Evolutionary conservation across 2,113 vertebrate species (phyloP).

Genomic region (Globicephala melas): DNA sequence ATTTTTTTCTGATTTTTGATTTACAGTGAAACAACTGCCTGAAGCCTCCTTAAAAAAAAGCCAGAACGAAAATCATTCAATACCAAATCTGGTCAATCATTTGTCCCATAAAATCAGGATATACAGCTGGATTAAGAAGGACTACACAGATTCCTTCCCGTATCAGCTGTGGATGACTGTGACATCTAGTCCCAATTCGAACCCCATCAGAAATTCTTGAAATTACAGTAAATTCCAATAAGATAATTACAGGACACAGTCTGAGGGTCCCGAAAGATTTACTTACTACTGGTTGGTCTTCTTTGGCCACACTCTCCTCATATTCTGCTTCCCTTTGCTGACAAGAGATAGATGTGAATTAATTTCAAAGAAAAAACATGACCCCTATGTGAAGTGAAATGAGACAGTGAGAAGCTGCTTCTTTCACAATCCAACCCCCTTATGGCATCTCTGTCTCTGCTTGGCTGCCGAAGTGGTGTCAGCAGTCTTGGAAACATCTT

Average conservation of each 20-base stretch:
- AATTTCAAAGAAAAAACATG: not conserved
- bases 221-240: not conserved
- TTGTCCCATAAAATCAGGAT: not conserved
- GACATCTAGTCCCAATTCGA: not conserved
- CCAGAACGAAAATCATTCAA: not conserved
- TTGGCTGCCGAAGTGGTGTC: not conserved
- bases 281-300: slow-evolving; percentile 92
- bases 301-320: slow-evolving; percentile 93
- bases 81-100: not conserved
- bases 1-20: not conserved
- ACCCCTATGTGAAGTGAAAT: not conserved
- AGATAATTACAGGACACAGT: not conserved
- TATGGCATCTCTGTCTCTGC: not conserved
- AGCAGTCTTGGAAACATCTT: not conserved
- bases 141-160: not conserved
- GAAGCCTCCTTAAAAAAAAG: not conserved
- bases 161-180: not conserved
- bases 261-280: not conserved
- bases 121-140: not conserved
- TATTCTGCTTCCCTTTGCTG: slow-evolving; percentile 96
- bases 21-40: not conserved
- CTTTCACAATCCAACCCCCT: not conserved
- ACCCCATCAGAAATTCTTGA: not conserved
- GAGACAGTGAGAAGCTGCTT: not conserved
- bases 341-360: slow-evolving; percentile 21